phyloP scores from a whole-genome alignment of 2,888 invertebrate genomes.

The Melanargia galathea region DNA sequence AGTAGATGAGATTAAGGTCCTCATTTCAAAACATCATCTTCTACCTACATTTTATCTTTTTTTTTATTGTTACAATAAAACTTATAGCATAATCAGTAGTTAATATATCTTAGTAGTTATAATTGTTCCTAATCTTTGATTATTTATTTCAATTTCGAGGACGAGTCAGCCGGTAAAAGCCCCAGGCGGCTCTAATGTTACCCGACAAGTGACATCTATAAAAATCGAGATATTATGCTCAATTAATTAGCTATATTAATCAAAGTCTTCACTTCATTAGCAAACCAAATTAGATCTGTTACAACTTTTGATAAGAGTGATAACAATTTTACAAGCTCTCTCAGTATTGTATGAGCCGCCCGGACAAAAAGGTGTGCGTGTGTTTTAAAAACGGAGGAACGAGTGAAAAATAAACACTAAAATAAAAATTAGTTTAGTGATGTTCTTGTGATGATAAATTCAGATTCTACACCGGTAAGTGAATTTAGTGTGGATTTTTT shows the following conservation, averaged over 20 bases:
- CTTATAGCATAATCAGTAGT: too few relatives aligned
- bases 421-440: not conserved
- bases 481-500: not conserved
- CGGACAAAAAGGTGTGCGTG: not conserved
- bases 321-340: slow-evolving; percentile 4
- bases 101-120: too few relatives aligned
- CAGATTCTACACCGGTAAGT: not conserved
- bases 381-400: not conserved
- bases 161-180: too few relatives aligned
- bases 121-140: too few relatives aligned
- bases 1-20: too few relatives aligned
- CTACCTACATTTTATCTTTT: too few relatives aligned
- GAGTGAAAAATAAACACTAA: not conserved
- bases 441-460: not conserved
- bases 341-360: not conserved
- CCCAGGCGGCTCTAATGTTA: too few relatives aligned
- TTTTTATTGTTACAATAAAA: too few relatives aligned
- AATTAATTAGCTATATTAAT: slow-evolving; percentile 13
- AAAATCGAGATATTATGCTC: not conserved
- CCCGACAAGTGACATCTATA: slow-evolving; percentile 13
- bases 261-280: slow-evolving; percentile 29
- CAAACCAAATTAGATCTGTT: slow-evolving; percentile 34
- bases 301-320: slow-evolving; percentile 33
- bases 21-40: too few relatives aligned
- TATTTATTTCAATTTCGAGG: too few relatives aligned